Percentiles rank a stretch among this genome's conserved stretches.
Conservation (phyloP, 2,888 invertebrate genomes). For the Rotaria magnacalcarata region DNA sequence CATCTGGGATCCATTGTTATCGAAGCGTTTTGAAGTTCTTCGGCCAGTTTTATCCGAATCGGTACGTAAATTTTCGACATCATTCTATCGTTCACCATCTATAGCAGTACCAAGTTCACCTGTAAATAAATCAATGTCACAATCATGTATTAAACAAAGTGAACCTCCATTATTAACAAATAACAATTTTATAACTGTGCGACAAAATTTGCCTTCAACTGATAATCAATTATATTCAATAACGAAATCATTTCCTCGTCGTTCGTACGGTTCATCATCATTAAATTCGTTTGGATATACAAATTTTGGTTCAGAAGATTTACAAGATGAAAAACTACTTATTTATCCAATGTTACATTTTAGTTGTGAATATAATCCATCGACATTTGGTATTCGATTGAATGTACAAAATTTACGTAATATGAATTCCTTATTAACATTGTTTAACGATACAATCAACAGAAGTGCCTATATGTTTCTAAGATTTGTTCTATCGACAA, state of each 20-base stretch:
- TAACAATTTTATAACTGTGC: not conserved
- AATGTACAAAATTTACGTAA: slow-evolving; percentile 19
- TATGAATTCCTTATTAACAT: not conserved
- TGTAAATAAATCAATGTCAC: not conserved
- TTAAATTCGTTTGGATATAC: not conserved
- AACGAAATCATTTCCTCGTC: not conserved
- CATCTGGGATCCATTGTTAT: not conserved
- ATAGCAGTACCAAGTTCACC: not conserved
- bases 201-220: not conserved
- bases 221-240: not conserved
- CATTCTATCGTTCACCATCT: not conserved
- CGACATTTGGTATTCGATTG: not conserved
- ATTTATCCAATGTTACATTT: not conserved
- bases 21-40: not conserved
- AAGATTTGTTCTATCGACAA: not conserved
- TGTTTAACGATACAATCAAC: not conserved
- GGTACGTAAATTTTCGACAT: not conserved
- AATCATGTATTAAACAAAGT: not conserved
- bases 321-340: not conserved
- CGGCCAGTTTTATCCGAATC: not conserved
- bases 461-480: not conserved
- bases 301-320: not conserved
- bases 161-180: not conserved
- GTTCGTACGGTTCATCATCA: not conserved
- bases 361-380: slow-evolving; percentile 33